Base-by-base conservation (phyloP, 1,140 invertebrate genomes). In the Holotrichia oblita region DNA sequence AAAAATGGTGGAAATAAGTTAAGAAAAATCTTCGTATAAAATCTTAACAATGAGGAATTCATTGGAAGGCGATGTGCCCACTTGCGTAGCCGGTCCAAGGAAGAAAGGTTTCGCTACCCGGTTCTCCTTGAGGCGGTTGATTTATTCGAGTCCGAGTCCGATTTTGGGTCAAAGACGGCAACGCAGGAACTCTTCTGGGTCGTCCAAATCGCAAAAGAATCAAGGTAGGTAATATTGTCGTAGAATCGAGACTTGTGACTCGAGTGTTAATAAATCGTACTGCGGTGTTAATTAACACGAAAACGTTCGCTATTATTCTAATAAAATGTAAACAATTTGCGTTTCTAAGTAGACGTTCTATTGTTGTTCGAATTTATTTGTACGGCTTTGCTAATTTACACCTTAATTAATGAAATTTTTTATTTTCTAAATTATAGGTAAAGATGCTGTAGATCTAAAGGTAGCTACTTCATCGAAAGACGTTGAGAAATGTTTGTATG, bases 371-470 rank as follows among this genome's bases (percentile, higher is more conserved):
- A 34, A 34, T 34, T 34, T n/a, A n/a, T n/a, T n/a, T n/a, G n/a
- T n/a, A n/a, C n/a, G n/a, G n/a, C n/a, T n/a, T n/a, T n/a, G n/a
- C n/a, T n/a, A n/a, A n/a, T n/a, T n/a, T n/a, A n/a, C n/a, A n/a
- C n/a, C n/a, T n/a, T n/a, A n/a, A n/a, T n/a, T n/a, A n/a, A n/a
- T n/a, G n/a, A n/a, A n/a, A n/a, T n/a, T n/a, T n/a, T n/a, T 73
- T 78, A 41, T 79, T 81, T 75, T 81, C 83, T 77, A 64, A 34
- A 34, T 34, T 34, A 1, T 34, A 85, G 84, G 79, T 77, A 80
- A 78, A 78, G 79, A 85, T 81, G 55, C 76, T n/a, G 44, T 81
- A n/a, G 89, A 94, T 41, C 92, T 93, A 84, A 90, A 90, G 79
- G 34, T 48, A 40, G 82, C 81, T 12, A 84, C 81, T 93, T 81